phyloP scores from a whole-genome alignment of 2,113 vertebrate species.

The Xenus cinereus region DNA sequence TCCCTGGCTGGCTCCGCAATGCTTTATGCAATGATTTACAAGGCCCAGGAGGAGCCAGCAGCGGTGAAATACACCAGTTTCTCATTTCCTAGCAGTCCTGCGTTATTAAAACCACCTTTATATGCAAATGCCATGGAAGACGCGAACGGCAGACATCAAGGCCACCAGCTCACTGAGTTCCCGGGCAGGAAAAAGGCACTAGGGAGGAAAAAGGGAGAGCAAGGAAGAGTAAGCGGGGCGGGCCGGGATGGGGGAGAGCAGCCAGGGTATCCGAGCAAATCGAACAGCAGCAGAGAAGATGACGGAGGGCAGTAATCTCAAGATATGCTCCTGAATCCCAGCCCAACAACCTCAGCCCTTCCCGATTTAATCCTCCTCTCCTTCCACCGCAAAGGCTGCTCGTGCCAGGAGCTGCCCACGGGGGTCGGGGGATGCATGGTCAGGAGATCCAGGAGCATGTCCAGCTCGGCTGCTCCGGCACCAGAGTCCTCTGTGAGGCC shows the following conservation, averaged over 20 bases:
- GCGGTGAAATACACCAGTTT: background rate
- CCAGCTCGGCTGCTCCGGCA: background rate
- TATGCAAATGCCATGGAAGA: background rate
- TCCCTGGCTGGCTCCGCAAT: constrained; percentile 1
- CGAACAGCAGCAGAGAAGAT: background rate
- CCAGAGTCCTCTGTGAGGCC: background rate
- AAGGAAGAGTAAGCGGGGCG: background rate
- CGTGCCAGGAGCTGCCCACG: fast-evolving
- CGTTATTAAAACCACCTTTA: constrained; percentile 3
- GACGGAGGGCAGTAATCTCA: background rate
- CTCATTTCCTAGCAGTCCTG: background rate
- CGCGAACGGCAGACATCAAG: background rate
- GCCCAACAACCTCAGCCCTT: background rate
- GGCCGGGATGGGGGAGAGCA: background rate
- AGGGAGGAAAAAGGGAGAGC: background rate
- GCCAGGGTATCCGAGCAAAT: background rate
- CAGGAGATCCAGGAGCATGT: background rate
- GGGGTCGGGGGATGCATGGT: fast-evolving
- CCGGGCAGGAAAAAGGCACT: fast-evolving
- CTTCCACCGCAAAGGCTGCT: background rate
- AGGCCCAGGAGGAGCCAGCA: background rate
- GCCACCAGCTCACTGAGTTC: fast-evolving
- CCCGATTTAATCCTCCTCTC: background rate
- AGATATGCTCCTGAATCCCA: background rate
- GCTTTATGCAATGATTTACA: constrained; percentile 10